These are phyloP conservation scores for Athripsodes cinereus DNA, from an alignment of 2,888 invertebrate genomes.

Conservation along the genomic window DNA sequence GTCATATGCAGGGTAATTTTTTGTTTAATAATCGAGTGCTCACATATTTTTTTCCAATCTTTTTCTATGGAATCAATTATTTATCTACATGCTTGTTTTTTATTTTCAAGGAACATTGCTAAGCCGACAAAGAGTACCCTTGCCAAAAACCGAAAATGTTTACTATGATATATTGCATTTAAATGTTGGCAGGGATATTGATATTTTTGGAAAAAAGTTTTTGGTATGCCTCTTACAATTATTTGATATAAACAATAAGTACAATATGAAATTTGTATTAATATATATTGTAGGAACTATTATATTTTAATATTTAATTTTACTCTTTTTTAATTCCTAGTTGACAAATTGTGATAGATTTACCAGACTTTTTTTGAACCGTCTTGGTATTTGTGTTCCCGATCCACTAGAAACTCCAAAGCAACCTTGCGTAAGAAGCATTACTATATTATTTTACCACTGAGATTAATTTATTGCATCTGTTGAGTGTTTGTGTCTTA, in stretches of 20 bases:
- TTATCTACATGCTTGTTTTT: not conserved
- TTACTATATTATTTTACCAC: not conserved
- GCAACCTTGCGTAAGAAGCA: conserved; percentile 32
- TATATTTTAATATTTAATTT: conserved; percentile 1
- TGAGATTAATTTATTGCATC: no score
- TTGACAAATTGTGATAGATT: conserved; percentile 83
- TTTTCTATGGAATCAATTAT: not conserved
- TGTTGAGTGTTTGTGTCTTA: not conserved
- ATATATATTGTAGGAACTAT: no score
- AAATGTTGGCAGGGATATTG: conserved; percentile 75
- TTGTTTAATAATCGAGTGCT: no score
- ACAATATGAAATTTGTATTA: not conserved
- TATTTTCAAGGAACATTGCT: conserved; percentile 64
- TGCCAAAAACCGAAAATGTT: conserved; percentile 64
- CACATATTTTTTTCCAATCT: no score
- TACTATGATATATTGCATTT: conserved; percentile 82
- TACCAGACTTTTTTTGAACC: conserved; percentile 76
- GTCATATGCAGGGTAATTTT: conserved; percentile 76
- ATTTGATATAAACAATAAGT: conserved; percentile 36
- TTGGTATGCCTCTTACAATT: conserved; percentile 39
- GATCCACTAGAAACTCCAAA: conserved; percentile 55
- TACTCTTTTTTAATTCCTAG: conserved; percentile 40
- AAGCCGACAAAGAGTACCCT: conserved; percentile 73
- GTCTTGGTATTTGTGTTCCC: conserved; percentile 78
- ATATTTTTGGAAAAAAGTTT: conserved; percentile 73